Evolutionary conservation across 2,888 invertebrate species (phyloP), one percentile per base, ranked within the genome.

Genomic region (Pediacus dermestoides): DNA sequence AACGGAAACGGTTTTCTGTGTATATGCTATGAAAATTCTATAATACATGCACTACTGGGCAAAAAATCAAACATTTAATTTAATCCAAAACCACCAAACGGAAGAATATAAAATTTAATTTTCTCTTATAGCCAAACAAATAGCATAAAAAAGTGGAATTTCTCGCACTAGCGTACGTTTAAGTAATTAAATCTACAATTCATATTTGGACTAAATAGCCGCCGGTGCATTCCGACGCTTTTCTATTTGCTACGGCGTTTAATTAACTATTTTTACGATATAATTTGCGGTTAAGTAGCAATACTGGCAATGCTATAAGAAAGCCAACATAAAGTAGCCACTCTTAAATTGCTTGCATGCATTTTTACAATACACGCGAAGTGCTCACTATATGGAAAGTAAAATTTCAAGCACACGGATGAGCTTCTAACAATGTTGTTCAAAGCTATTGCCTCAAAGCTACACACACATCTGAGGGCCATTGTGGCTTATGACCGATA

Each of bases 271-370:
- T 48, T 50, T 46, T 43, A 46, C 40, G 45, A 45, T 43, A 47
- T 45, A 48, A 50, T 52, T 52, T 42, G 40, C 48, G 46, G 42
- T 50, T 42, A 50, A 52, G 46, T 42, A 38, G 52, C 38, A 39
- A 40, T 44, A 43, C 21, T n/a, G 31, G 37, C 37, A 46, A 39
- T 28, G 37, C 37, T 30, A 13, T 31, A 27, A 30, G 37, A 26
- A 37, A 37, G 27, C 16, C 31, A 30, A 26, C 34, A 37, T 33
- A 47, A 44, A 40, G 36, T 35, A 33, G 42, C 40, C 42, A 37
- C 46, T 51, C 39, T 32, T 41, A 50, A 52, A 50, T 39, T 48
- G 45, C 52, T 46, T 41, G 43, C 44, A 44, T 50, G 48, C 50
- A 41, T 40, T 46, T 50, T 52, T 36, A 42, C 35, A 38, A 42